Evolutionary conservation across 1,140 invertebrate genomes (phyloP).

Genomic region (Drosophila neocordata): DNA sequence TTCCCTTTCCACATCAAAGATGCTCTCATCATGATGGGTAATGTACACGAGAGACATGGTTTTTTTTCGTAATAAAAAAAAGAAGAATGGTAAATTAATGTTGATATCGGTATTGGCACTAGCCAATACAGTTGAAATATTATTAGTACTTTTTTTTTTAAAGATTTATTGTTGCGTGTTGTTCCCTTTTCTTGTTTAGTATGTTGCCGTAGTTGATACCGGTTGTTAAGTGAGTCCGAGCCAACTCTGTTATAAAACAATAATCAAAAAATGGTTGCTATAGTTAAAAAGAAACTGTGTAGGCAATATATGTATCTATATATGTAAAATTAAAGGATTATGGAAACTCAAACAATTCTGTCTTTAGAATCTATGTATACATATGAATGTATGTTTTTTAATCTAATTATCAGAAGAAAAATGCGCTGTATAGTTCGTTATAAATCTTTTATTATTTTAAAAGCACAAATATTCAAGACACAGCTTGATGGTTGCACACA

Average conservation of each 20-base stretch:
- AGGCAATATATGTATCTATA: too few species aligned
- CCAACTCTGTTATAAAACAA: conserved; percentile 8
- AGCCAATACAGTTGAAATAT: neutral
- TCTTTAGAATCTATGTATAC: too few species aligned
- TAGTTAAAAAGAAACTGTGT: neutral
- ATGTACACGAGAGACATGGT: conserved; percentile 83
- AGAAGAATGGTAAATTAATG: conserved; percentile 27
- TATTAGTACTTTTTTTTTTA: conserved; percentile 3
- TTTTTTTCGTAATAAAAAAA: neutral
- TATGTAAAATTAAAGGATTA: too few species aligned
- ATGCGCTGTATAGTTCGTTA: neutral
- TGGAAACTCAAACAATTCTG: too few species aligned
- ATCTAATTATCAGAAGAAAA: too few species aligned
- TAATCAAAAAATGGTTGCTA: neutral
- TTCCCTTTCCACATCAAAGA: conserved; percentile 82
- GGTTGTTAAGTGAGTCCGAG: conserved; percentile 4
- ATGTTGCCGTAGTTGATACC: neutral
- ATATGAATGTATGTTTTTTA: too few species aligned
- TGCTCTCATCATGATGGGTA: conserved; percentile 83
- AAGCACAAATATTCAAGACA: conserved; percentile 68
- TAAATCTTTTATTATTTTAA: conserved; percentile 35
- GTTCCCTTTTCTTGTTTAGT: neutral
- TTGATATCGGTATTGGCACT: conserved; percentile 25
- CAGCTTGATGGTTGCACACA: conserved; percentile 58
- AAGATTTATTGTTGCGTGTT: conserved; percentile 17